Evolutionary conservation across 1,140 invertebrate species (phyloP).

Genomic region (Zelostemma sp.): DNA sequence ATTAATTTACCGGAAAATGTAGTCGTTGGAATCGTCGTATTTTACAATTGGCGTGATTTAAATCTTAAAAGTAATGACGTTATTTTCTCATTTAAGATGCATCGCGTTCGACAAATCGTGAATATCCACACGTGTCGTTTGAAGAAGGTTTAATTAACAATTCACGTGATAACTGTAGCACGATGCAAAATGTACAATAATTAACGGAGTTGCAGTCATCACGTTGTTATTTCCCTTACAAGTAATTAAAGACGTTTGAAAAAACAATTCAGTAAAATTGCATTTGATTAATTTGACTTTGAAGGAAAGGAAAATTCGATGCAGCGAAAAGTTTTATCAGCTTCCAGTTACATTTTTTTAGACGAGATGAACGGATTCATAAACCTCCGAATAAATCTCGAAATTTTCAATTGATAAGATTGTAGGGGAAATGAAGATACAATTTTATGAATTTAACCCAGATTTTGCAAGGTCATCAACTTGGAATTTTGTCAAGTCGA

Average conservation of each 20-base stretch:
- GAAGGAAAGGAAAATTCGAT: too few relatives aligned
- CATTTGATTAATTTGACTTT: not conserved
- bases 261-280: constrained; percentile 6
- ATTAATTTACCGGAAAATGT: too few relatives aligned
- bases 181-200: constrained; percentile 23
- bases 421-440: not conserved
- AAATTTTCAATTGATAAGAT: not conserved
- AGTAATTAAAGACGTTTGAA: constrained; percentile 20
- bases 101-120: not conserved
- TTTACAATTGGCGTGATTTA: too few relatives aligned
- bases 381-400: too few relatives aligned
- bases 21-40: too few relatives aligned
- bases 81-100: not conserved
- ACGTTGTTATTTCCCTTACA: constrained; percentile 32
- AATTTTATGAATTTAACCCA: not conserved
- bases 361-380: not conserved
- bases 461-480: not conserved
- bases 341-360: too few relatives aligned
- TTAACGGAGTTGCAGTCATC: constrained; percentile 30
- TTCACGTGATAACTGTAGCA: constrained; percentile 21
- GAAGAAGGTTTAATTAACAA: constrained; percentile 28
- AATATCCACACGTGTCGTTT: constrained; percentile 18
- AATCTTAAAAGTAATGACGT: too few relatives aligned
- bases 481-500: not conserved
- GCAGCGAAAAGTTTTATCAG: too few relatives aligned